These are phyloP conservation scores for Orius laevigatus DNA, from an alignment of 1,140 invertebrate genomes.

Conservation along the genomic window DNA sequence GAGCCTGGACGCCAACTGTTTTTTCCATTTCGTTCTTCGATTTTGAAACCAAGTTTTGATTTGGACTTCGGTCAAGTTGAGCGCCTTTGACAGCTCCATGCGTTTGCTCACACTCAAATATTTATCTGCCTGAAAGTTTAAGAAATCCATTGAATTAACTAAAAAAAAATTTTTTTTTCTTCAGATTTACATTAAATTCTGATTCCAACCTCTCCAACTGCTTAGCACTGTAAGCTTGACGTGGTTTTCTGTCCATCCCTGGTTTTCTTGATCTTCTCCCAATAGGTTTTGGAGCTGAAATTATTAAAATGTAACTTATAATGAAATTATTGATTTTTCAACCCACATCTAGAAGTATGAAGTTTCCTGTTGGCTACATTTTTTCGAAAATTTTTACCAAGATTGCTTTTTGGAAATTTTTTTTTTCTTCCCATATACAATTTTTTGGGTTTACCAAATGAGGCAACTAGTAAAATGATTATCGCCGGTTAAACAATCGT, in stretches of 20 bases:
- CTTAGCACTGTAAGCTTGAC: conserved; percentile 88
- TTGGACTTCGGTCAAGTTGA: conserved; percentile 85
- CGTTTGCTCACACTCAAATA: conserved; percentile 89
- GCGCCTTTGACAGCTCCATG: conserved; percentile 75
- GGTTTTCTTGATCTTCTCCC: conserved; percentile 64
- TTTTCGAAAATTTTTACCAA: background rate
- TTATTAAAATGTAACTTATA: too few relatives aligned
- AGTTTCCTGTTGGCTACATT: too few relatives aligned
- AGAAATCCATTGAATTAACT: background rate
- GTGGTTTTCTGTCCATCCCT: conserved; percentile 76
- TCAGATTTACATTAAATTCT: conserved; percentile 63
- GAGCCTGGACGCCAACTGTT: conserved; percentile 72
- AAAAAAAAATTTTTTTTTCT: conserved; percentile 3
- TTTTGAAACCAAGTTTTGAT: conserved; percentile 98
- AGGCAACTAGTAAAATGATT: too few relatives aligned
- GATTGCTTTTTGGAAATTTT: too few relatives aligned
- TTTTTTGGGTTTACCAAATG: too few relatives aligned
- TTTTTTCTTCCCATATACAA: too few relatives aligned
- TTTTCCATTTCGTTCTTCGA: conserved; percentile 89
- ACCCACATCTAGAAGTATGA: too few relatives aligned
- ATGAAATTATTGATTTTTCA: background rate
- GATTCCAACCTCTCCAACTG: conserved; percentile 77
- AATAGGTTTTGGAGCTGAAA: conserved; percentile 53
- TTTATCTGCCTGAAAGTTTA: conserved; percentile 55
- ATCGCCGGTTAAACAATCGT: too few relatives aligned